Conservation (phyloP, 2,113 vertebrate species). For the Labeo catla region DNA sequence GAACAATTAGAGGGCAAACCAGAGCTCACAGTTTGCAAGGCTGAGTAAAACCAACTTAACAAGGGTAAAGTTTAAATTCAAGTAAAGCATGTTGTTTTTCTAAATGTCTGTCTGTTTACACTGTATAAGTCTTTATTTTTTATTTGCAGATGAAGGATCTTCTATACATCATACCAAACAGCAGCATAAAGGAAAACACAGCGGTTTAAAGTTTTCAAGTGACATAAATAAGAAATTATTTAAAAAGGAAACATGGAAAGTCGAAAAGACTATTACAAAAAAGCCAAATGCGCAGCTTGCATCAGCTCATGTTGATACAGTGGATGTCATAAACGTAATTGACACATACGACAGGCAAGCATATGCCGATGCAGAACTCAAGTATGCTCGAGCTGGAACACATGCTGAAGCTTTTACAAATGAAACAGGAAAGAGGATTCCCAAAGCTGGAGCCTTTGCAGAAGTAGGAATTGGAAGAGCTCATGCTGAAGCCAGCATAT, state of each 20-base stretch:
- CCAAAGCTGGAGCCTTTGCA: constrained; percentile 28
- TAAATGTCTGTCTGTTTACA: too few relatives aligned
- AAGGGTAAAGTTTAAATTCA: too few relatives aligned
- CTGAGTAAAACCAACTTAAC: too few relatives aligned
- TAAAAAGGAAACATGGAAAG: not conserved
- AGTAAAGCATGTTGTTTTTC: too few relatives aligned
- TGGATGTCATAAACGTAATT: not conserved
- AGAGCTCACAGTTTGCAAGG: too few relatives aligned
- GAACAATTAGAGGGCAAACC: too few relatives aligned
- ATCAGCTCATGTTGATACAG: not conserved
- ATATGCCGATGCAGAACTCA: not conserved
- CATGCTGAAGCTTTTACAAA: not conserved
- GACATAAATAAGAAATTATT: not conserved
- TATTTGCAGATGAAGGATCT: too few relatives aligned
- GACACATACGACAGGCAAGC: not conserved
- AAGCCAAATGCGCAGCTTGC: not conserved
- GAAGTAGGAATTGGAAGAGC: constrained; percentile 45
- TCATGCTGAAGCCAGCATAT: constrained; percentile 33
- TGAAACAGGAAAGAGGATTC: not conserved
- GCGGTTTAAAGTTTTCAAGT: not conserved
- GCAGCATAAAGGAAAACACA: too few relatives aligned
- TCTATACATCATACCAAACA: too few relatives aligned
- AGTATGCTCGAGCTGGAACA: not conserved
- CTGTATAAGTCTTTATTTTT: too few relatives aligned
- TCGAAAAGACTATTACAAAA: not conserved